Evolutionary conservation across 2,888 invertebrate genomes (phyloP), one percentile per base, ranked within the genome.

Genomic region (Portevinia maculata): DNA sequence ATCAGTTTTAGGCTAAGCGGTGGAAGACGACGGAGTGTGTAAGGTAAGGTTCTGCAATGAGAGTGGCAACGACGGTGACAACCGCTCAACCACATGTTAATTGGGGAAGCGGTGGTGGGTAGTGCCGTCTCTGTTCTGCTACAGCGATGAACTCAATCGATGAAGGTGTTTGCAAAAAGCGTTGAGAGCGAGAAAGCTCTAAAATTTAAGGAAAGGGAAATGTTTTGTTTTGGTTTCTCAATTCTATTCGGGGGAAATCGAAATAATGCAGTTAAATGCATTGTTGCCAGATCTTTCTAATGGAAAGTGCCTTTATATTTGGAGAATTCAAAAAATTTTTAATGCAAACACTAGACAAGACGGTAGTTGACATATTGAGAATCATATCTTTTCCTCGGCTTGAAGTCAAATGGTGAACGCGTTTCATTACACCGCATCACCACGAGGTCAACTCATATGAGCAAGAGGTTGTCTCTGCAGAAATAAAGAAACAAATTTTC

Each of bases 41-140:
- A n/a, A n/a, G n/a, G n/a, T n/a, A 44, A n/a, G 75, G 39, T 70
- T 62, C 67, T 48, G 74, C 74, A 75, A 79, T 62, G n/a, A 69
- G 55, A 62, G 69, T 75, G 79, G 79, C 79, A 79, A 74, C 79
- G 79, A 75, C 75, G 57, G 69, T 60, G 81, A 81, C 76, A 73
- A 75, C 75, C 69, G 50, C 48, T 64, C 79, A 79, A 83, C 83
- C 83, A 83, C 83, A 83, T 83, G 83, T 83, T 83, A 83, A 78
- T 39, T 78, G 78, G 83, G 76, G 83, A 83, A 83, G 53, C 34
- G 9, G 5, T n/a, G 1, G 24, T 6, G 11, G 0, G 17, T 57
- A 24, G 57, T 34, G 55, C 30, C 48, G 44, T 78, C 74, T 69
- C 67, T 67, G 39, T 75, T 57, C 1, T 7, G 15, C 79, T 34